Evolutionary conservation across 2,888 invertebrate genomes (phyloP).

Genomic region (Phrixothrix hirtus): DNA sequence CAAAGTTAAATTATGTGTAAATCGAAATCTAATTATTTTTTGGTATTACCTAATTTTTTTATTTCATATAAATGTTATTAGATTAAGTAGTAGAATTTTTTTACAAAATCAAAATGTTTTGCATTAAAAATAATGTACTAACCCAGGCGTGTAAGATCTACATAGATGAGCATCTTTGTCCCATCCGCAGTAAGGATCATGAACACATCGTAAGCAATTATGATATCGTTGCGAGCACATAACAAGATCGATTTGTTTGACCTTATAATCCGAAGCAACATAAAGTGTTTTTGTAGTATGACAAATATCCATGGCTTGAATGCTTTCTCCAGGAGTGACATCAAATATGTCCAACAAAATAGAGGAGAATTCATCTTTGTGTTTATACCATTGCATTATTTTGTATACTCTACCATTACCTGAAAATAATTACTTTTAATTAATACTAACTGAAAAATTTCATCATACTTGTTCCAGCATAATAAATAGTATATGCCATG

Average conservation of each 20-base stretch:
- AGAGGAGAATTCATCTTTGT: slow-evolving; percentile 76
- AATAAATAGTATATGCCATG: slow-evolving; percentile 86
- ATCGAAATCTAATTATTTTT: too few species aligned
- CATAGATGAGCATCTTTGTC: slow-evolving; percentile 86
- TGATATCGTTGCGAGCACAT: slow-evolving; percentile 90
- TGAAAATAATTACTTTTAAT: slow-evolving; percentile 48
- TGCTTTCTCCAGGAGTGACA: slow-evolving; percentile 88
- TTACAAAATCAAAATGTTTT: too few species aligned
- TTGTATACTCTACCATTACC: slow-evolving; percentile 91
- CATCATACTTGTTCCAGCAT: slow-evolving; percentile 82
- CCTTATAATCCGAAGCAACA: slow-evolving; percentile 84
- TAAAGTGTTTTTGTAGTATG: slow-evolving; percentile 85
- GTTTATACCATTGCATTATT: slow-evolving; percentile 82
- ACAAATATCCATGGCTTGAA: slow-evolving; percentile 90
- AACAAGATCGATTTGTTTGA: slow-evolving; percentile 86
- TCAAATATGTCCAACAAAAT: slow-evolving; percentile 89
- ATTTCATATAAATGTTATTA: too few species aligned
- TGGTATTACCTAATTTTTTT: too few species aligned
- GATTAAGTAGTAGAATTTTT: too few species aligned
- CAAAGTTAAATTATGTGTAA: too few species aligned
- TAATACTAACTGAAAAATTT: not conserved
- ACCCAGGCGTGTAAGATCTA: slow-evolving; percentile 85
- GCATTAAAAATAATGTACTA: slow-evolving; percentile 50
- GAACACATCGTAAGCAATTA: slow-evolving; percentile 89
- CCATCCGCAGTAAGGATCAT: slow-evolving; percentile 97